Evolutionary conservation across 1,140 invertebrate species (phyloP), one percentile per base, ranked within the genome.

Genomic region (Drosophila repletoides): DNA sequence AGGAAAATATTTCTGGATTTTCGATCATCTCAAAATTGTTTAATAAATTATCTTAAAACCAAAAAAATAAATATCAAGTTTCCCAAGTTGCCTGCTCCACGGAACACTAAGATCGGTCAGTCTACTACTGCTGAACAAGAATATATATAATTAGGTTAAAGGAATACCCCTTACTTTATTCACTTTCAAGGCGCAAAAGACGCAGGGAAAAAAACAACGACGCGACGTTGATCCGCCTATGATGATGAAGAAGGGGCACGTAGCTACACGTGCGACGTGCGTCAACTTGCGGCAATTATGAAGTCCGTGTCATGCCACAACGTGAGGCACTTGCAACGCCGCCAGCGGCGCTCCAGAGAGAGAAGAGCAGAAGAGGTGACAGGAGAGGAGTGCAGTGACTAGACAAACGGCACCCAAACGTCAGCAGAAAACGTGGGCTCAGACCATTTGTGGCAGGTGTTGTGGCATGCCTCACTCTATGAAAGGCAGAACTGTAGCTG

Each of bases 201-300:
- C n/a, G n/a, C n/a, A n/a, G n/a, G n/a, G n/a, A n/a, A n/a, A n/a
- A 40, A 41, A 48, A 6, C 9, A 9, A 15, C 10, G 19, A 15
- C 5, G 21, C 34, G 17, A 3, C 5, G 26, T 14, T 31, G 45
- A 68, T 52, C 19, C 46, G 41, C 29, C 41, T 48, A 40, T 40
- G 43, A 38, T 52, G 45, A 2, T 17, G 36, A 3, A 14, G 22
- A 26, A 28, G 70, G 53, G 59, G 68, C 79, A 84, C 79, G 79
- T 83, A 83, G 70, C 34, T 65, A 24, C 65, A 83, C 79, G 79
- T 86, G 79, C 74, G 58, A 79, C 72, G 75, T 79, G 80, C 80
- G 75, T 84, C 79, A 86, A 84, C 61, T 58, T 67, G 80, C 64
- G 71, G 80, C 79, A 84, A 86, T 84, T 86, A 81, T 81, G 74